Conservation (phyloP, 2,888 invertebrate genomes). For the Noctua janthe region DNA sequence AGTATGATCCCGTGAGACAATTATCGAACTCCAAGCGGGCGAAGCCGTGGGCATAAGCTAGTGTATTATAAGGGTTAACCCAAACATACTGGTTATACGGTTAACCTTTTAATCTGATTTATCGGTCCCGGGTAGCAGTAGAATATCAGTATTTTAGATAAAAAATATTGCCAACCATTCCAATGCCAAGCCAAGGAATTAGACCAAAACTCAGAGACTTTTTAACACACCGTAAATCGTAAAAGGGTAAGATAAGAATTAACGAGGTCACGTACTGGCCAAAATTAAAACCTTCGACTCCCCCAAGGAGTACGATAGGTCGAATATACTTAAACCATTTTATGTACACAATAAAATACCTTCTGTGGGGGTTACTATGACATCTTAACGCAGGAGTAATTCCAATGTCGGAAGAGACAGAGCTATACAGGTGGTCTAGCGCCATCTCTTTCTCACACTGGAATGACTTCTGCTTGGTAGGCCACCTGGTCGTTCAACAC, state of each 20-base stretch:
- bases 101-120: not conserved
- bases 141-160: not conserved
- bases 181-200: not conserved
- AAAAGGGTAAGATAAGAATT: not conserved
- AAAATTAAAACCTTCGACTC: not conserved
- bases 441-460: no score
- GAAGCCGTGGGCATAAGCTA: no score
- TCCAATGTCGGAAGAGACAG: no score
- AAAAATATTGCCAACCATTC: not conserved
- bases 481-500: not conserved
- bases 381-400: no score
- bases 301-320: not conserved
- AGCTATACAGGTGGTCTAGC: no score
- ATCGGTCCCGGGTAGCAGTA: not conserved
- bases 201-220: not conserved
- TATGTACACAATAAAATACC: not conserved
- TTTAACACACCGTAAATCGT: not conserved
- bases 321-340: not conserved
- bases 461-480: no score
- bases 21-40: no score
- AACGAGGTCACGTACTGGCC: constrained; percentile 1
- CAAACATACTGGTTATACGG: not conserved
- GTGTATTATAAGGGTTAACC: no score
- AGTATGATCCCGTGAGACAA: no score
- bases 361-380: no score